Base-by-base conservation (phyloP, 2,888 invertebrate species). In the Acanthacorydalis orientalis region DNA sequence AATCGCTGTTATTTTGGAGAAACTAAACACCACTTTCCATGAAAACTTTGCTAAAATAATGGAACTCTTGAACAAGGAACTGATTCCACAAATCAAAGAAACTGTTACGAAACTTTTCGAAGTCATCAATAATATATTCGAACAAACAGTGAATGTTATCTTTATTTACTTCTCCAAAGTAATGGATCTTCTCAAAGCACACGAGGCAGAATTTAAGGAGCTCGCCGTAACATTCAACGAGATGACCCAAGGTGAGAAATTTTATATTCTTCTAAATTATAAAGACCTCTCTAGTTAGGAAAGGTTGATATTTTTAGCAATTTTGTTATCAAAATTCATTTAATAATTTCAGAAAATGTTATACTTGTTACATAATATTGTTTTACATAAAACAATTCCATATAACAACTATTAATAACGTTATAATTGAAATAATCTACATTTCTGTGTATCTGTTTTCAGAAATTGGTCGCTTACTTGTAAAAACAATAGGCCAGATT, bases 201-300 rank as follows among this genome's bases (percentile, higher is more conserved):
- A 81, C 60, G 77, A 79, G 61, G 73, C 72, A 11, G 80, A 82
- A 55, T 64, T 83, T 1, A 73, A 80, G 51, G 75, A 78, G 53
- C 57, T 80, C 4, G 67, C 73, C 41, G 68, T 70, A 46, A 63
- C 68, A 1, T 54, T 77, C 34, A 64, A 70, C 11, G 72, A 72
- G 49, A 64, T 74, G 51, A 67, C 70, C 55, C 70, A 70, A 57
- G 73, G 74, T 73, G 55, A 55, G 57, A 37, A 37, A n/a, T n/a
- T n/a, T n/a, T n/a, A n/a, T n/a, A n/a, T n/a, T n/a, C n/a, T n/a
- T n/a, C n/a, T n/a, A n/a, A n/a, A n/a, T n/a, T n/a, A n/a, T n/a
- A n/a, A n/a, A n/a, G n/a, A n/a, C n/a, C 37, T 15, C 14, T 46
- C 8, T 40, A 44, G 35, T 11, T 6, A 10, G 12, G 2, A 49